Percentiles rank a stretch among this genome's conserved stretches.
These are phyloP conservation scores for Epizoanthus ramosus DNA, from an alignment of 92 coral and sea anemone genomes.

Conservation along the genomic window DNA sequence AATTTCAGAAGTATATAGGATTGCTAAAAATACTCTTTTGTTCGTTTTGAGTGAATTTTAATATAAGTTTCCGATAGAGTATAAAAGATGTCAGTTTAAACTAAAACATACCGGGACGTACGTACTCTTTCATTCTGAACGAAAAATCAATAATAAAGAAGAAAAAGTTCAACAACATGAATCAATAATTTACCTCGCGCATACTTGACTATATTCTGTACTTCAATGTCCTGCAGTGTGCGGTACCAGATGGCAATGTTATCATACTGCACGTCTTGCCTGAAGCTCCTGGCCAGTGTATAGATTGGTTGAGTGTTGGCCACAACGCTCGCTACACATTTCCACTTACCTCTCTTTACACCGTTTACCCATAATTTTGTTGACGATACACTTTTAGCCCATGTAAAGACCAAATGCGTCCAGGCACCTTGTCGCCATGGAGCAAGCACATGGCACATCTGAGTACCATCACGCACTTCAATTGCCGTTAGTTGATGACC, in stretches of 20 bases:
- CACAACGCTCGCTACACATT: conserved; percentile 1
- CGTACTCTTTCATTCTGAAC: too few relatives aligned
- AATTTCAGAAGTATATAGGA: too few relatives aligned
- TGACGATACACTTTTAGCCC: background rate
- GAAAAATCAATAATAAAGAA: too few relatives aligned
- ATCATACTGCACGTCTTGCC: conserved; percentile 25
- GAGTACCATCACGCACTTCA: conserved; percentile 30
- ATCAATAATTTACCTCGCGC: background rate
- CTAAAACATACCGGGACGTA: too few relatives aligned
- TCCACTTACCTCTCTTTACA: too few relatives aligned
- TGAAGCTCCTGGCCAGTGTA: background rate
- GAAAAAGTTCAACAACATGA: too few relatives aligned
- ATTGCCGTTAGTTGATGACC: background rate
- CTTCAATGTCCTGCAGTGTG: background rate
- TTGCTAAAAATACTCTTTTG: too few relatives aligned
- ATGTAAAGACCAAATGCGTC: conserved; percentile 8
- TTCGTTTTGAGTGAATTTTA: too few relatives aligned
- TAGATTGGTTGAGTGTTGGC: conserved; percentile 6
- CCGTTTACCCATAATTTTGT: conserved; percentile 21
- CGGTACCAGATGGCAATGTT: conserved; percentile 35
- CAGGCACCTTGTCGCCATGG: background rate
- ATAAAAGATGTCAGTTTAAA: too few relatives aligned
- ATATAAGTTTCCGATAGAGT: too few relatives aligned
- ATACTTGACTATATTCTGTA: background rate
- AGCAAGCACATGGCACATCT: background rate